A percentile compares a stretch with the other conserved stretches of the same genome.
phyloP scores from a whole-genome alignment of 2,797 vertebrate species.

The Ceyx erithaca region DNA sequence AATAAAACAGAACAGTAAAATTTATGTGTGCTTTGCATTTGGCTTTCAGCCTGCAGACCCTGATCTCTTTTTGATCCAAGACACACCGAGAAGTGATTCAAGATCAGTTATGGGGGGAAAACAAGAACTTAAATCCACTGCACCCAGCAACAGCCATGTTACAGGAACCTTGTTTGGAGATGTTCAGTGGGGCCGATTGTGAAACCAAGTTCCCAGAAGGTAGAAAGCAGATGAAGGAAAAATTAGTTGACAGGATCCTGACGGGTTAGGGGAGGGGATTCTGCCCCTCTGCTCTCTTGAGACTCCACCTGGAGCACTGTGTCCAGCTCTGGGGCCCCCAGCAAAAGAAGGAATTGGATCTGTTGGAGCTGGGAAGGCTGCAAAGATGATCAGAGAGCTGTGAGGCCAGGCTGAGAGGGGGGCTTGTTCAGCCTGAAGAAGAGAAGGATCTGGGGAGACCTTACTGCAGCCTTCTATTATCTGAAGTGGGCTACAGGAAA shows the following conservation, averaged over 20 bases:
- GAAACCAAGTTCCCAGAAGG: background rate
- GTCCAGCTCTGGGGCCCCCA: too few relatives aligned
- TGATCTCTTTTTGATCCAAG: background rate
- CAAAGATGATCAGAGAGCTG: too few relatives aligned
- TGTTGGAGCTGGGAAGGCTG: too few relatives aligned
- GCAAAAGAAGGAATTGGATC: too few relatives aligned
- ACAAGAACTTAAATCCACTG: background rate
- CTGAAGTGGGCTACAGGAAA: too few relatives aligned
- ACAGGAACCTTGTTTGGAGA: background rate
- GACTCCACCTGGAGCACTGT: too few relatives aligned
- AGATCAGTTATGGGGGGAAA: background rate
- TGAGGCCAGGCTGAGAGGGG: too few relatives aligned
- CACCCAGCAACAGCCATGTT: rapidly evolving
- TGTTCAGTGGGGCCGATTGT: background rate
- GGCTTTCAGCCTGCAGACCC: background rate
- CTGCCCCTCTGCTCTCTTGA: too few relatives aligned
- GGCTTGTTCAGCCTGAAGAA: too few relatives aligned
- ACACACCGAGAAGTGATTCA: background rate
- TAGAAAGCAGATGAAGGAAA: background rate
- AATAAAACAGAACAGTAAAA: background rate
- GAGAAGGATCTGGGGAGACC: too few relatives aligned
- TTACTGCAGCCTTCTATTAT: too few relatives aligned
- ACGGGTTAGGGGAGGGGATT: too few relatives aligned
- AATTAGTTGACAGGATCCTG: background rate
- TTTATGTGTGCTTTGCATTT: background rate